Base-by-base conservation (phyloP, 2,113 vertebrate species). In the Arothron firmamentum region DNA sequence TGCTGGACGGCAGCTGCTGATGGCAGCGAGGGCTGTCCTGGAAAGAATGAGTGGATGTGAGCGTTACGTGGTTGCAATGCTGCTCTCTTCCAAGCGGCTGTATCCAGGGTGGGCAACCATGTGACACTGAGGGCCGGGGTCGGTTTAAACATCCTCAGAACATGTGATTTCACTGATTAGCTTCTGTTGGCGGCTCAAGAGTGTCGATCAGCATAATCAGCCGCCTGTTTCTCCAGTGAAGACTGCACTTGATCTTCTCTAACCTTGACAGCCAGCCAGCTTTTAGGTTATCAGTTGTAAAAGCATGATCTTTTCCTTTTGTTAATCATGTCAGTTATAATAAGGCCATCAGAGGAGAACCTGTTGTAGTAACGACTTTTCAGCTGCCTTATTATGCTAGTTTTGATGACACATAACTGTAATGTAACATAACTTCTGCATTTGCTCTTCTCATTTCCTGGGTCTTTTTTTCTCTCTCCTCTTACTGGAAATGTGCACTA, bases 1-100 rank as follows among this genome's bases (percentile, higher is more conserved):
- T 65, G 52, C 65, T 75, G 59, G 63, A 59, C 25, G 58, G 46
- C 79, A 84, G 79, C 73, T 84, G 79, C 54, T 67, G 20, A 56
- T 75, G 72, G 61, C 82, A 76, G 42, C 18, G 62, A 76, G 65
- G 48, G 46, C 68, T 59, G 47, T 20, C 18, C n/a, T 28, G 42
- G 64, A 54, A 57, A 47, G 67, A 23, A 47, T 70, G 59, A 69
- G 65, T 63, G 68, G 51, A 58, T 53, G 60, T 58, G 48, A 14
- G 51, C 59, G 43, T 57, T 41, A 69, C 56, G 57, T 70, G 79
- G 74, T 21, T 66, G 70, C 70, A 80, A 59, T 57, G 56, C 56
- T 77, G 78, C 63, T 69, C 80, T 65, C 18, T 56, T 62, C 15
- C 56, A 57, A 75, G 18, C 23, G 57, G 25, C 61, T 23, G 42